Evolutionary conservation across 1,140 invertebrate genomes (phyloP), one percentile per base, ranked within the genome.

Genomic region (Drosophila kepulauana): DNA sequence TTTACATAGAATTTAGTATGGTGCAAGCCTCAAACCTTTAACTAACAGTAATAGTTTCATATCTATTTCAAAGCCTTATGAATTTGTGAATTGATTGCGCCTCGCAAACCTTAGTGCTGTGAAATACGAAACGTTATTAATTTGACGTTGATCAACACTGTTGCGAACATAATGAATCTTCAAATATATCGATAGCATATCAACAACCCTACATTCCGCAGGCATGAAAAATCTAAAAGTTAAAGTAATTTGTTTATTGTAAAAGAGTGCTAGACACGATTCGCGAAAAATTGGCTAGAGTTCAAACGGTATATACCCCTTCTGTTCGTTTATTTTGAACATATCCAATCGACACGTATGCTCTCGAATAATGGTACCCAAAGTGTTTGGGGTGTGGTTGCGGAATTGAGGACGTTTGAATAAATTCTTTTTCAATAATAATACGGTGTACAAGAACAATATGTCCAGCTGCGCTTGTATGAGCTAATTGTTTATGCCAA

Each of bases 401-500:
- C 63, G 7, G 7, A 61, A 74, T 62, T 61, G 41, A 61, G 56
- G 49, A 61, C 71, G 35, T 73, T 68, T 38, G 68, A 73, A 68
- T 65, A 11, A 25, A 63, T 74, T 56, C 25, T 30, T 15, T 5
- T 15, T 10, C 38, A 48, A 41, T 46, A 62, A 45, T 35, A 70
- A 49, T 61, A 2, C 2, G 30, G 43, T 49, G 61, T 30, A 65
- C 49, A 78, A 81, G 8, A 80, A 75, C 56, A 75, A 70, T 66
- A 59, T 41, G 25, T 11, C 20, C 46, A 11, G 33, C 45, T 35
- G 46, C 63, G 54, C 45, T 57, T 56, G 28, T 43, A 28, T 35
- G 64, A 52, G 49, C 73, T 84, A 75, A 84, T 86, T 66, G 78
- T 64, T 72, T 86, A 85, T 85, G 82, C 82, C 57, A 48, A 86